These are phyloP conservation scores for Ceriagrion tenellum DNA, from an alignment of 2,888 invertebrate species.

Conservation along the genomic window DNA sequence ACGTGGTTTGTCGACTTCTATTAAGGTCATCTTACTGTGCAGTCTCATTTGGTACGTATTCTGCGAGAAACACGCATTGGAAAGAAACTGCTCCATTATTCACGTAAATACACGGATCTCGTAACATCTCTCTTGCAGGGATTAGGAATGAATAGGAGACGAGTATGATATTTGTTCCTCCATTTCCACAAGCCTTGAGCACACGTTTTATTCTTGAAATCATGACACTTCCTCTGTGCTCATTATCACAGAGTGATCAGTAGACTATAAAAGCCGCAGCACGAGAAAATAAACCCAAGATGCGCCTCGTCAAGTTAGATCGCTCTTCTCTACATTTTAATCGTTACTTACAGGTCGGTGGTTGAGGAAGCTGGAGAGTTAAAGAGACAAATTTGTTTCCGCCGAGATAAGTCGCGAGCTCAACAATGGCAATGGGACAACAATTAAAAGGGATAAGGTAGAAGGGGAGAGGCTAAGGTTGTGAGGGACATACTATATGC, in stretches of 20 bases:
- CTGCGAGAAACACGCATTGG: not conserved
- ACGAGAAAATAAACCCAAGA: not conserved
- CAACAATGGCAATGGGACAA: not conserved
- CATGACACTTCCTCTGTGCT: not conserved
- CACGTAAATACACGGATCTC: not conserved
- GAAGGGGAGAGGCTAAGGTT: not conserved
- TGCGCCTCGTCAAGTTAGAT: not conserved
- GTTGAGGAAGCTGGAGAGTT: not conserved
- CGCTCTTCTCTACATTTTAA: constrained; percentile 10
- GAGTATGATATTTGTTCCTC: not conserved
- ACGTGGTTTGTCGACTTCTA: no score
- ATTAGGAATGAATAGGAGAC: no score
- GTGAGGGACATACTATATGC: not conserved
- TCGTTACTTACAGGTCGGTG: constrained; percentile 15
- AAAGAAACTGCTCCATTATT: not conserved
- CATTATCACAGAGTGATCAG: not conserved
- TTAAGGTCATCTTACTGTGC: not conserved
- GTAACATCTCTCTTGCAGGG: not conserved
- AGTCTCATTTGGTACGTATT: not conserved
- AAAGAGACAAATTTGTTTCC: not conserved
- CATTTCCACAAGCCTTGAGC: not conserved
- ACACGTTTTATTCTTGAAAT: not conserved
- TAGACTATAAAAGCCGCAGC: not conserved
- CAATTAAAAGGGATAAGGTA: not conserved
- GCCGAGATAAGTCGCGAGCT: not conserved